Evolutionary conservation across 2,113 vertebrate species (phyloP), one percentile per base, ranked within the genome.

Genomic region (Chiloscyllium plagiosum): DNA sequence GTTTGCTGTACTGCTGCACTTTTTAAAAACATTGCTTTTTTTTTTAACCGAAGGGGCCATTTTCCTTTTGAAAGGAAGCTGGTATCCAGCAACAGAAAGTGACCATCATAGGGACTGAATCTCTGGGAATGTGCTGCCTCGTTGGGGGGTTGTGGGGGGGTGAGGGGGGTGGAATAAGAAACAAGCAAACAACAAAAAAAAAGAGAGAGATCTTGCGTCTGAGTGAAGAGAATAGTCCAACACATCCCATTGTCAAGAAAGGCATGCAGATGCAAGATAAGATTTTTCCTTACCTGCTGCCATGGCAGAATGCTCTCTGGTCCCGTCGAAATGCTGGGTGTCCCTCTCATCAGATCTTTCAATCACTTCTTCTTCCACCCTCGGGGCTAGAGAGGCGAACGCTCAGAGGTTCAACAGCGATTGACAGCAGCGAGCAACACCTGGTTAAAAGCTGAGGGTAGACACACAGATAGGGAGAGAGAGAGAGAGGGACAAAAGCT

Each of bases 271-370:
- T n/a, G 42, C 47, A 12, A 33, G 94, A 61, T 50, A 47, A 72
- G 68, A 26, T 17, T n/a, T n/a, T 8, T 96, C 96, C 96, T 97
- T 98, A 99, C 99, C 98, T 0, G 98, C 98, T 97, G 98, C 98
- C 99, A 99, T 99, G 96, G 97, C 97, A 96, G 96, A 94, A 97
- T 97, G 96, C 96, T 20, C 20, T 33, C 96, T 96, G 96, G 96
- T 96, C 96, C 97, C 96, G 96, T 97, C 97, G 96, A 97, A 96
- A 96, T 96, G 52, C 96, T 42, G 95, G 96, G 96, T 87, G 96
- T 97, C 94, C 96, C 97, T 97, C 96, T 97, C 97, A 96, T 96
- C 87, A 96, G 97, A 97, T 95, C 97, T 96, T 92, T 96, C 96
- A 97, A 97, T 97, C 96, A 97, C 97, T 96, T 97, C 33, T 97